Percentiles rank a stretch among this genome's conserved stretches.
These are phyloP conservation scores for Enteromius argenteus DNA, from an alignment of 2,797 vertebrate species.

Conservation along the genomic window DNA sequence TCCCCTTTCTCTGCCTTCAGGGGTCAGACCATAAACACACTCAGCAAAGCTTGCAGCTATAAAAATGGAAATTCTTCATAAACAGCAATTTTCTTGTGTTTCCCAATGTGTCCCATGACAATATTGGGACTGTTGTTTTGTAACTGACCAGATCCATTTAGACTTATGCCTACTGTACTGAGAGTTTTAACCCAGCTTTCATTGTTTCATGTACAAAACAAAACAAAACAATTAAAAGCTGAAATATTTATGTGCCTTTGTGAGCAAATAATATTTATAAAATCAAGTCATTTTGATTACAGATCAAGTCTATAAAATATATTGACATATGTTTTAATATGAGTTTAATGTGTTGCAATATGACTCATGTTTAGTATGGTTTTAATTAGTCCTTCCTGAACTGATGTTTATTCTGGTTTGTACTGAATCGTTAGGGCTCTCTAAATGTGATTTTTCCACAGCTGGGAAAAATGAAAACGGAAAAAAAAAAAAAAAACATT, in stretches of 20 bases:
- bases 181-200: background rate
- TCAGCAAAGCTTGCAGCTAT: constrained; percentile 33
- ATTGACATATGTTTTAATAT: background rate
- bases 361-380: constrained; percentile 2
- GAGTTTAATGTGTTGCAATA: background rate
- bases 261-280: background rate
- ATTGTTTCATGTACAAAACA: background rate
- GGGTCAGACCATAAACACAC: background rate
- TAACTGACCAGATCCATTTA: constrained; percentile 14
- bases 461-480: background rate
- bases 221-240: background rate
- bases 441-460: constrained; percentile 1
- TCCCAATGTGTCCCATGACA: constrained; percentile 13
- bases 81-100: constrained; percentile 28
- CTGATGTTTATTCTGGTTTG: constrained; percentile 17
- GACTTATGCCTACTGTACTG: background rate
- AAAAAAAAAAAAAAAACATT: background rate
- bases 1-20: constrained; percentile 1
- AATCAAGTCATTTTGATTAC: background rate
- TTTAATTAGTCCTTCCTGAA: constrained; percentile 18
- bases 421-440: background rate
- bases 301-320: background rate
- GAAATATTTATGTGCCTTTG: background rate
- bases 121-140: constrained; percentile 24
- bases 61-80: constrained; percentile 31